phyloP scores from a whole-genome alignment of 1,140 invertebrate species.

The Spodoptera frugiperda region DNA sequence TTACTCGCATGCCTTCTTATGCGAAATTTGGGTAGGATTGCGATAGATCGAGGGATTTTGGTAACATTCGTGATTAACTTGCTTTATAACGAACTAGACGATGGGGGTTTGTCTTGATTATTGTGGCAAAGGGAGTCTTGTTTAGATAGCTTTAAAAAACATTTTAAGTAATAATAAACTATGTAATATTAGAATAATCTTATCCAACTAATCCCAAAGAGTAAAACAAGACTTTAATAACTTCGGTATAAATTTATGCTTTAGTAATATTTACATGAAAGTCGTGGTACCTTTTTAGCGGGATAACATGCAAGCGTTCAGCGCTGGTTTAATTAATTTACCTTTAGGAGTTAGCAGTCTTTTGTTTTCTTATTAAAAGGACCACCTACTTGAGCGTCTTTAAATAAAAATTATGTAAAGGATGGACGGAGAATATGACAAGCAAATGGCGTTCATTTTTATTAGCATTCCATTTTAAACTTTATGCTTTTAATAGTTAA shows the following conservation, averaged over 20 bases:
- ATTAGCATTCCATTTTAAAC: background rate
- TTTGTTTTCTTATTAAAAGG: slow-evolving; percentile 40
- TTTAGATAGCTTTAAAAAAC: background rate
- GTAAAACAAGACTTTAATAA: slow-evolving; percentile 31
- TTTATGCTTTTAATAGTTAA: background rate
- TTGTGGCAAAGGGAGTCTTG: background rate
- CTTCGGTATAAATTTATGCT: slow-evolving; percentile 40
- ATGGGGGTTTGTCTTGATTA: background rate
- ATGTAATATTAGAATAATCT: background rate
- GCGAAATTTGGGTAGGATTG: slow-evolving; percentile 21
- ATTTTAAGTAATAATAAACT: background rate
- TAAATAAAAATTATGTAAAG: slow-evolving; percentile 33
- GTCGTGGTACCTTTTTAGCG: slow-evolving; percentile 35
- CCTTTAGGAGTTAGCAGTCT: slow-evolving; percentile 30
- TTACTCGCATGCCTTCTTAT: slow-evolving; percentile 58
- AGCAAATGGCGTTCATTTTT: slow-evolving; percentile 13
- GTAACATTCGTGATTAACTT: slow-evolving; percentile 45
- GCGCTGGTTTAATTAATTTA: slow-evolving; percentile 43
- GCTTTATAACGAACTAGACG: slow-evolving; percentile 34
- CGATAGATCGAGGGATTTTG: slow-evolving; percentile 41
- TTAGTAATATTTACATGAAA: slow-evolving; percentile 45
- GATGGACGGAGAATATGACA: slow-evolving; percentile 24
- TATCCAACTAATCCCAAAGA: slow-evolving; percentile 12
- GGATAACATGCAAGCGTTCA: slow-evolving; percentile 38
- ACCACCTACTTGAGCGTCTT: slow-evolving; percentile 14